Percentiles rank a stretch among this genome's conserved stretches.
Conservation (phyloP, 2,888 invertebrate species). For the Noctua janthina region DNA sequence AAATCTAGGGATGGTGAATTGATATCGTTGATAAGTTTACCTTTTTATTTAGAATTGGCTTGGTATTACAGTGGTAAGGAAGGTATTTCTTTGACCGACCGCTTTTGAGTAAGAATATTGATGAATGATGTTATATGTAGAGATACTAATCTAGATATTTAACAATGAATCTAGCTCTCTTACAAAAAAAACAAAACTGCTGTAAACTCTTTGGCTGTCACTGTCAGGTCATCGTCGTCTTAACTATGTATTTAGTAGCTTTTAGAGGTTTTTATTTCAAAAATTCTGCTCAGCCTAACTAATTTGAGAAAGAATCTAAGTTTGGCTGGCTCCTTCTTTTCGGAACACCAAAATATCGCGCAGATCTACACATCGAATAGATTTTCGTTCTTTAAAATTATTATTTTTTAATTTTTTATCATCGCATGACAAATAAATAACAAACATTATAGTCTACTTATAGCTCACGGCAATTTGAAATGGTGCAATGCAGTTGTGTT, state of each 20-base stretch:
- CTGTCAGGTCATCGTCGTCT: background rate
- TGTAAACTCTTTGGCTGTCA: background rate
- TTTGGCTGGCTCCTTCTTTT: background rate
- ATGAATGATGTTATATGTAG: background rate
- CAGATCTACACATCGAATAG: background rate
- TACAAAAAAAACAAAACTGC: background rate
- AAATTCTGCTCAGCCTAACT: background rate
- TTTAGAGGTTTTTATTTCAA: background rate
- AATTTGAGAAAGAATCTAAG: background rate
- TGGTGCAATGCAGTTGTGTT: constrained; percentile 65
- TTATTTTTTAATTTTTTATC: background rate
- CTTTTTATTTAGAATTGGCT: constrained; percentile 15
- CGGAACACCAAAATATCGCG: background rate
- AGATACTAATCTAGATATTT: background rate
- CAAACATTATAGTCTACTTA: constrained; percentile 11
- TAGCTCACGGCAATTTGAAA: constrained; percentile 45
- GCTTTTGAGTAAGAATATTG: background rate
- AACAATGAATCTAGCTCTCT: background rate
- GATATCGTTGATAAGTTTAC: constrained; percentile 11
- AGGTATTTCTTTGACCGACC: background rate
- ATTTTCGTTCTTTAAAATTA: background rate
- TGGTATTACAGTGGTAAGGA: background rate
- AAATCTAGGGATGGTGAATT: constrained; percentile 20
- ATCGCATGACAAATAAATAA: constrained; percentile 10
- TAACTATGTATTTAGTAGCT: background rate